Percentiles rank a stretch among this genome's conserved stretches.
Conservation (phyloP, 2,888 invertebrate genomes). For the Isoperla grammatica region DNA sequence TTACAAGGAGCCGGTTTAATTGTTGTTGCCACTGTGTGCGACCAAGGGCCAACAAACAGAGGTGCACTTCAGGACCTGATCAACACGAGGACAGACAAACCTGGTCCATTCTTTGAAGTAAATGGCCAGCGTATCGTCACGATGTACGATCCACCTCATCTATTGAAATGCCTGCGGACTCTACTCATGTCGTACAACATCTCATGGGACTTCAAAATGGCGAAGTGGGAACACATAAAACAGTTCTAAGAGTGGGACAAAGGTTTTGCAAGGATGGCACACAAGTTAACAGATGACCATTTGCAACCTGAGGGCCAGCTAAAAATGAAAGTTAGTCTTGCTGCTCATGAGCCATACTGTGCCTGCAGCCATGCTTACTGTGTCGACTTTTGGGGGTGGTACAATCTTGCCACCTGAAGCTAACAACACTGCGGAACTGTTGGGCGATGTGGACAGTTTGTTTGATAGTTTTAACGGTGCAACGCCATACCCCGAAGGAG, state of each 20-base stretch:
- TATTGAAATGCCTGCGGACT: neutral
- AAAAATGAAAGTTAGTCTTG: conserved; percentile 14
- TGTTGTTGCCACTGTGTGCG: conserved; percentile 6
- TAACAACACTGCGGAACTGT: neutral
- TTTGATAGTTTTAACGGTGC: conserved; percentile 8
- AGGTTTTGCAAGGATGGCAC: neutral
- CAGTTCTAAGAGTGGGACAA: neutral
- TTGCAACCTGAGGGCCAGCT: neutral
- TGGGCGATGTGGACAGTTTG: neutral
- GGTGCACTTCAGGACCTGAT: neutral
- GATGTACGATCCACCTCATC: conserved; percentile 11
- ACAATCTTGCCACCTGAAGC: neutral
- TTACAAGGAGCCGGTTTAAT: neutral
- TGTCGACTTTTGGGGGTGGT: neutral
- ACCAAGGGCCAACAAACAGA: conserved; percentile 7
- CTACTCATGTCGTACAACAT: neutral
- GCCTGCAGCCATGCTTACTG: conserved; percentile 10
- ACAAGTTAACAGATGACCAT: conserved; percentile 9
- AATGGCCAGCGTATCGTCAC: neutral
- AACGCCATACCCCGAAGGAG: conserved; percentile 1
- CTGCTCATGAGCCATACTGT: conserved; percentile 21
- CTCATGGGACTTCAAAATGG: neutral
- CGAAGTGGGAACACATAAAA: conserved; percentile 8
- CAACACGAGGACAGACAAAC: neutral
- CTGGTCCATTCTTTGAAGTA: neutral